These are phyloP conservation scores for Diarsia rubi DNA, from an alignment of 2,888 invertebrate species.

Conservation along the genomic window DNA sequence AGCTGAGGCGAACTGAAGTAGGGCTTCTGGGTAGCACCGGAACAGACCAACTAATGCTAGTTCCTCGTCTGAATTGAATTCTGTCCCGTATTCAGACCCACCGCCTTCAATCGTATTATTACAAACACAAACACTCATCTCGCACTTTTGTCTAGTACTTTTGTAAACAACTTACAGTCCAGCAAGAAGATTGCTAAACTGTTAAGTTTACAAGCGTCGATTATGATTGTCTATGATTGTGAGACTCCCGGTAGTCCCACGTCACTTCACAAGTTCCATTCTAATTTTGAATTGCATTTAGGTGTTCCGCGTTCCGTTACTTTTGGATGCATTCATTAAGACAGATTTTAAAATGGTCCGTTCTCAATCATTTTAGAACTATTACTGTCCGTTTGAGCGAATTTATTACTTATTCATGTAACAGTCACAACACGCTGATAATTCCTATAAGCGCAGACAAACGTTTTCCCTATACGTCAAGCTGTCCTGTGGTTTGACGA, in stretches of 20 bases:
- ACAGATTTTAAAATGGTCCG: constrained; percentile 9
- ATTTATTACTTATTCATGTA: neutral
- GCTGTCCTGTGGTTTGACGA: neutral
- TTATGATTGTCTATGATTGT: neutral
- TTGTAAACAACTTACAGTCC: neutral
- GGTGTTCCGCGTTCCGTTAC: neutral
- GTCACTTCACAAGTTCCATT: neutral
- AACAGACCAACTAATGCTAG: constrained; percentile 89
- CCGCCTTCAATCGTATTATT: constrained; percentile 9
- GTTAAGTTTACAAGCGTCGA: neutral
- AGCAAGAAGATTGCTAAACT: neutral
- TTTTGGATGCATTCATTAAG: neutral
- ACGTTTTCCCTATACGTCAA: constrained; percentile 46
- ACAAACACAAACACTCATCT: constrained; percentile 5
- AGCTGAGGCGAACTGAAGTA: constrained; percentile 92
- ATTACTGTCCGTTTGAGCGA: constrained; percentile 23
- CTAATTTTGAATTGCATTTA: neutral
- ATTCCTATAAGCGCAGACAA: neutral
- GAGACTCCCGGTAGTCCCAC: neutral
- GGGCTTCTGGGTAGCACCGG: constrained; percentile 92
- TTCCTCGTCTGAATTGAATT: constrained; percentile 72
- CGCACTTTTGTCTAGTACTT: neutral
- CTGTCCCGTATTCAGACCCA: neutral
- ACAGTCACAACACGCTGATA: neutral
- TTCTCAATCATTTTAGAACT: constrained; percentile 4